phyloP scores from a whole-genome alignment of 2,113 vertebrate species.

The Rostratula benghalensis region DNA sequence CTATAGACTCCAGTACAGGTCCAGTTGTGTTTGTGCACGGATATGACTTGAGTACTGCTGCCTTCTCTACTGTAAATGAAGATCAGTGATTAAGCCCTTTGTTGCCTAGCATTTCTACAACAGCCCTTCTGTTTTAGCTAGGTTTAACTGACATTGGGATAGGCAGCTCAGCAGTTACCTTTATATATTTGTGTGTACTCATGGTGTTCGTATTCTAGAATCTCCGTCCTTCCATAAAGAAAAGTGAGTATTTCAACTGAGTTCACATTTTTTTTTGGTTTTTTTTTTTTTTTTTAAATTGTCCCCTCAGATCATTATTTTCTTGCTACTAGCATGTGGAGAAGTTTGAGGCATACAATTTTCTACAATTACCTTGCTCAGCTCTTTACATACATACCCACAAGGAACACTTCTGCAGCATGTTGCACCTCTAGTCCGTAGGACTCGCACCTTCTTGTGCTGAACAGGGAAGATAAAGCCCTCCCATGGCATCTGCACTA shows the following conservation, averaged over 20 bases:
- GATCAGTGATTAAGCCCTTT: not conserved
- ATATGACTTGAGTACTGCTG: not conserved
- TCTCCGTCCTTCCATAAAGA: not conserved
- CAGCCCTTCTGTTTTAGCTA: not conserved
- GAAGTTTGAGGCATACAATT: not conserved
- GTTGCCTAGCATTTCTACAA: too few species aligned
- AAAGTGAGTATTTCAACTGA: not conserved
- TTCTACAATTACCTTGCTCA: not conserved
- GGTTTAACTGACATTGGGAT: not conserved
- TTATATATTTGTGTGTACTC: not conserved
- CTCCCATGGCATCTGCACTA: not conserved
- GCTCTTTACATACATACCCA: not conserved
- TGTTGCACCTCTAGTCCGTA: not conserved
- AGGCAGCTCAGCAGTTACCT: not conserved
- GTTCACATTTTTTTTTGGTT: not conserved
- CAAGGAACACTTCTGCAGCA: not conserved
- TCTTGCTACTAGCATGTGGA: not conserved
- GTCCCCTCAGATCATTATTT: not conserved
- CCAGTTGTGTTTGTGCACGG: not conserved
- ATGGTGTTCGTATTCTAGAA: not conserved
- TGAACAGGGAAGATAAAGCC: not conserved
- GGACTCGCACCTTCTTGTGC: not conserved
- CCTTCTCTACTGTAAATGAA: not conserved
- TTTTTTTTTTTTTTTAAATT: not conserved
- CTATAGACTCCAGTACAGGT: not conserved